phyloP scores from a whole-genome alignment of 2,113 vertebrate species.

The Lanius ludovicianus region DNA sequence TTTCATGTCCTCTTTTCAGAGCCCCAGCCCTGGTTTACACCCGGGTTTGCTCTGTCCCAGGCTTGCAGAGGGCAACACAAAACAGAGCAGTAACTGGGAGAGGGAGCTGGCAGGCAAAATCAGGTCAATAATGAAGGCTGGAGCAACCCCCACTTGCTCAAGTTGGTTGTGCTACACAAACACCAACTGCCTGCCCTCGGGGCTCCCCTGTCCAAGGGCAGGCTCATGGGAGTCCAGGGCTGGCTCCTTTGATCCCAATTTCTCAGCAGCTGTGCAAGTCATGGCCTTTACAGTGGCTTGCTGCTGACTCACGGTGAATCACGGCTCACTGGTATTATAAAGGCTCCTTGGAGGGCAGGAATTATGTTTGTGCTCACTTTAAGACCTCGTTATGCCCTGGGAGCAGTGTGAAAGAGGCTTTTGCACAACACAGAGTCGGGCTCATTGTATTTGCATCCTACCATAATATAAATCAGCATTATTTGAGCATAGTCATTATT shows the following conservation, averaged over 20 bases:
- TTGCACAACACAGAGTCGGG: neutral
- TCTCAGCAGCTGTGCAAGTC: conserved; percentile 56
- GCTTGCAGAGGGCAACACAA: neutral
- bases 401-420: neutral
- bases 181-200: conserved; percentile 39
- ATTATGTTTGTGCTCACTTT: conserved; percentile 2
- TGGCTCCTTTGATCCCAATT: conserved; percentile 35
- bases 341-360: conserved; percentile 4
- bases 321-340: neutral
- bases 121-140: neutral
- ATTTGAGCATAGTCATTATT: neutral
- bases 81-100: neutral
- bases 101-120: neutral
- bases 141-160: neutral
- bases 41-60: neutral
- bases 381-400: neutral
- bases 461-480: conserved; percentile 4
- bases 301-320: conserved; percentile 33
- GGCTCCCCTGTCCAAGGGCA: neutral
- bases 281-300: neutral
- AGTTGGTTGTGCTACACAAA: neutral
- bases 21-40: neutral
- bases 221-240: neutral
- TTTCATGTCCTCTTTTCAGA: neutral
- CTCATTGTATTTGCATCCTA: neutral